These are phyloP conservation scores for Acanthopleura granulata DNA, from an alignment of 2,888 invertebrate genomes.

Conservation along the genomic window DNA sequence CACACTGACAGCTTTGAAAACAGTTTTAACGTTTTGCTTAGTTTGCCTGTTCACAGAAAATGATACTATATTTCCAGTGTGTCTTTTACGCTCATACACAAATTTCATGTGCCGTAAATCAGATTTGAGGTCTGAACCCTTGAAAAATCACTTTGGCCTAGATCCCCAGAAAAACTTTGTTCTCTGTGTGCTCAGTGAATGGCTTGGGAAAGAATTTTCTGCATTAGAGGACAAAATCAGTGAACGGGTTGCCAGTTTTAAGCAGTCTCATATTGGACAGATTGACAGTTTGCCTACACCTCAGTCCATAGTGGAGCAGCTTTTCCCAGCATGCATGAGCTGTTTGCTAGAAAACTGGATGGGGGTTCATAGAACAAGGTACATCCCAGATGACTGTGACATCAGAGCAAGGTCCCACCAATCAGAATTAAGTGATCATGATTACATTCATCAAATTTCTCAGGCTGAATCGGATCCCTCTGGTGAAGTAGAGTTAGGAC, in stretches of 20 bases:
- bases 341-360: constrained; percentile 46
- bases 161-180: constrained; percentile 31
- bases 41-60: not conserved
- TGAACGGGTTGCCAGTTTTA: constrained; percentile 45
- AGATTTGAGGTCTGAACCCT: not conserved
- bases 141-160: constrained; percentile 31
- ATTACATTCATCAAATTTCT: not conserved
- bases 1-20: not conserved
- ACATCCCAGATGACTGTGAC: not conserved
- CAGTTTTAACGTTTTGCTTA: not conserved
- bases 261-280: constrained; percentile 44
- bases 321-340: constrained; percentile 56
- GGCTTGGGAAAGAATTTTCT: constrained; percentile 51
- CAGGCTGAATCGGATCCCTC: not conserved
- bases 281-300: constrained; percentile 52
- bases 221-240: constrained; percentile 37
- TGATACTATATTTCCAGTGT: not conserved
- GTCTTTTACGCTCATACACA: not conserved
- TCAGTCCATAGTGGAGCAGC: constrained; percentile 37
- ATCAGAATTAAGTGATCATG: not conserved
- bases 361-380: constrained; percentile 22
- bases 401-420: not conserved
- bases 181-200: constrained; percentile 44
- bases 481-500: not conserved
- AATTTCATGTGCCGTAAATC: not conserved